These are phyloP conservation scores for Epinephelus lanceolatus DNA, from an alignment of 2,113 vertebrate genomes.

Conservation along the genomic window DNA sequence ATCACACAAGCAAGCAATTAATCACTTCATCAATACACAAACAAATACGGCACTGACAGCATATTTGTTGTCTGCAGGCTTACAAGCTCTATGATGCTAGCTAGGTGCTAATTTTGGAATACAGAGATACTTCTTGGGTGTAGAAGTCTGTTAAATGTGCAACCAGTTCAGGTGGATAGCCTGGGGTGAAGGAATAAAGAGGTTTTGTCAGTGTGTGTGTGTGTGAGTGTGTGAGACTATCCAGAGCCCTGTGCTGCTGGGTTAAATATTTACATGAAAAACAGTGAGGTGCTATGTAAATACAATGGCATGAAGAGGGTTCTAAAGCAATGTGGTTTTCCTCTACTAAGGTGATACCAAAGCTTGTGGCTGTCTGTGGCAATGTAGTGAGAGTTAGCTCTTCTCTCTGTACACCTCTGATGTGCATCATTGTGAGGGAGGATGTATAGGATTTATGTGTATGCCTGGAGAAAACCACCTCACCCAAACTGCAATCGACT, in stretches of 20 bases:
- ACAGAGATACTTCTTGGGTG: neutral
- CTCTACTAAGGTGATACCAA: neutral
- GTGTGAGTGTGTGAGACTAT: conserved; percentile 7
- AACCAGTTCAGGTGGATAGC: neutral
- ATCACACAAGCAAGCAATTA: neutral
- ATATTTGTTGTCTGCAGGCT: too few species aligned
- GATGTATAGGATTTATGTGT: neutral
- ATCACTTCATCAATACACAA: too few species aligned
- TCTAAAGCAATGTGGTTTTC: neutral
- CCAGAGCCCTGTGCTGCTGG: conserved; percentile 39
- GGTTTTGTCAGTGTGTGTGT: neutral
- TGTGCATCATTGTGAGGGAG: neutral
- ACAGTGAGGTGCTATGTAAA: conserved; percentile 22
- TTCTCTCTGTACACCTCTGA: neutral
- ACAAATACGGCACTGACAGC: too few species aligned
- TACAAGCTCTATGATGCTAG: neutral
- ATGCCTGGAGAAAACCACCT: neutral
- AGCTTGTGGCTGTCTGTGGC: neutral
- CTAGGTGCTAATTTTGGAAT: too few species aligned
- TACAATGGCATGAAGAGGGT: neutral
- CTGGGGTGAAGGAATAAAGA: neutral
- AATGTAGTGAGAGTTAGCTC: neutral
- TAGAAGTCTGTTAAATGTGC: neutral
- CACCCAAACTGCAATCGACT: neutral
- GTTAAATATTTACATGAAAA: conserved; percentile 67